Conservation (phyloP, 2,888 invertebrate species). For the Aleiodes alternator region DNA sequence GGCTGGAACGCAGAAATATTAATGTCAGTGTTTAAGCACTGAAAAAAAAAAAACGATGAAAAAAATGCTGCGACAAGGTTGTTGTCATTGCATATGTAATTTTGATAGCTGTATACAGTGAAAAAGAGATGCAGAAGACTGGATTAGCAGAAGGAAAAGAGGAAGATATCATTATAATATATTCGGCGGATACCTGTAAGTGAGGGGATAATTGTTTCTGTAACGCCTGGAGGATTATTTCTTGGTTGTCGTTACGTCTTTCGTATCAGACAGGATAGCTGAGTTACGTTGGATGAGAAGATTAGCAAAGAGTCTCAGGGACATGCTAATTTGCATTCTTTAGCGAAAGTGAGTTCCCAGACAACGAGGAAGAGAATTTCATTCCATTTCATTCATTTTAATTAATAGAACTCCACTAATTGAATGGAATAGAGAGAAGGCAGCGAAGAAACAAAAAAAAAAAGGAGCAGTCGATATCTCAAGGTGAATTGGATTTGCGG, state of each 20-base stretch:
- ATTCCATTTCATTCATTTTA: background rate
- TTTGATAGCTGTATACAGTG: background rate
- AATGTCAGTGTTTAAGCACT: slow-evolving; percentile 66
- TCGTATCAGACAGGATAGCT: slow-evolving; percentile 23
- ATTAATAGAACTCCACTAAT: background rate
- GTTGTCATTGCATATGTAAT: background rate
- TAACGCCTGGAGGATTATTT: slow-evolving; percentile 42
- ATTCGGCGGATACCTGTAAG: too few relatives aligned
- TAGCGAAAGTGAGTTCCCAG: background rate
- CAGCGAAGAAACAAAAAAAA: too few relatives aligned
- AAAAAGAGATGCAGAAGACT: background rate
- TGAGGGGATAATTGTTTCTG: too few relatives aligned
- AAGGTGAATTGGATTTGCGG: background rate
- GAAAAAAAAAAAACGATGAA: slow-evolving; percentile 43
- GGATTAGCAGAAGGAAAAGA: background rate
- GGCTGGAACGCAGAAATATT: slow-evolving; percentile 64
- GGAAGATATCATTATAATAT: too few relatives aligned
- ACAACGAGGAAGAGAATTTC: background rate
- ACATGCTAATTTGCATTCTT: slow-evolving; percentile 11
- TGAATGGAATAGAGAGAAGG: too few relatives aligned
- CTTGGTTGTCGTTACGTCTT: slow-evolving; percentile 10
- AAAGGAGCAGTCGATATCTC: background rate
- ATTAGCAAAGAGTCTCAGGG: slow-evolving; percentile 18
- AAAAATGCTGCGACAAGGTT: background rate
- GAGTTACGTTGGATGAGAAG: slow-evolving; percentile 31